Evolutionary conservation across 2,888 invertebrate species (phyloP).

Genomic region (Amitus sp.): DNA sequence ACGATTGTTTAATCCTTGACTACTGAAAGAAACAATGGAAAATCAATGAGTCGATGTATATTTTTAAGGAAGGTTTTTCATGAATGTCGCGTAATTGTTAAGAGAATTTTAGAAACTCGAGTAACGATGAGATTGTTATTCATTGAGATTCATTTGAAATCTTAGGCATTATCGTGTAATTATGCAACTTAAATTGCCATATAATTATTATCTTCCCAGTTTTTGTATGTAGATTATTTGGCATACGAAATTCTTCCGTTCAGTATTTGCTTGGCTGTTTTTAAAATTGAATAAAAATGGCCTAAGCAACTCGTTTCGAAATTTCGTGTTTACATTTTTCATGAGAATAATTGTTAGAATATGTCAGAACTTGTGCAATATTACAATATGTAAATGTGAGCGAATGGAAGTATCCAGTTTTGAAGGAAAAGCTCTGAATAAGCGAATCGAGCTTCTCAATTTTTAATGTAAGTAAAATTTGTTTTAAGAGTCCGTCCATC

Average conservation of each 20-base stretch:
- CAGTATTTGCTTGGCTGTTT: slow-evolving; percentile 2
- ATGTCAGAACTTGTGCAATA: neutral
- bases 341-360: neutral
- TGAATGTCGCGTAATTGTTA: too few species aligned
- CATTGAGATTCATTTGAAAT: too few species aligned
- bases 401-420: too few species aligned
- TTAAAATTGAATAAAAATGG: neutral
- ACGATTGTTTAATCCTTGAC: too few species aligned
- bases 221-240: neutral
- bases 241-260: neutral
- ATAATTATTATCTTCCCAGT: neutral
- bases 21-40: neutral
- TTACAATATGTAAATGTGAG: neutral
- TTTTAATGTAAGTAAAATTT: neutral
- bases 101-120: too few species aligned
- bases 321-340: too few species aligned
- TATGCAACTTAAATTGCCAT: slow-evolving; percentile 5
- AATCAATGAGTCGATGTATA: too few species aligned
- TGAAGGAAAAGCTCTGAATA: too few species aligned
- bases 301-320: neutral
- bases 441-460: neutral
- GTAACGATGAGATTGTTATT: too few species aligned
- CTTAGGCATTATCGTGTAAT: too few species aligned
- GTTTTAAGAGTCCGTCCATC: slow-evolving; percentile 5
- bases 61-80: too few species aligned